Percentiles rank a stretch among this genome's conserved stretches.
These are phyloP conservation scores for Metridium senile DNA, from an alignment of 92 coral and sea anemone species.

Conservation along the genomic window DNA sequence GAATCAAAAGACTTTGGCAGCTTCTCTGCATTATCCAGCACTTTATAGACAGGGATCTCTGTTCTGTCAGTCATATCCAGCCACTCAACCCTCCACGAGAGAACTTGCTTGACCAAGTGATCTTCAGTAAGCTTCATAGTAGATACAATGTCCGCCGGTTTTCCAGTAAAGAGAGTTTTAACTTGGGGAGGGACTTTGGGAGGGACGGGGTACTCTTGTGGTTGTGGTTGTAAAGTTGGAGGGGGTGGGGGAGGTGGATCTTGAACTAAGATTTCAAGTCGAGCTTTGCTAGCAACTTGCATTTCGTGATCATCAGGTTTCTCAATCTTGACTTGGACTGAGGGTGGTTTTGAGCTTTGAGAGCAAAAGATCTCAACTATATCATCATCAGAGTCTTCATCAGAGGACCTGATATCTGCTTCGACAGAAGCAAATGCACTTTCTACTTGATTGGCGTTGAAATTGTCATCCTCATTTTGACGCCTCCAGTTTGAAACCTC, in stretches of 20 bases:
- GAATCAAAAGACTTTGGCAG: conserved; percentile 66
- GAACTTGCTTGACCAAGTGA: conserved; percentile 46
- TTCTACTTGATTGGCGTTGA: conserved; percentile 30
- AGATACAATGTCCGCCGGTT: conserved; percentile 43
- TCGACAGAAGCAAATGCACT: conserved; percentile 44
- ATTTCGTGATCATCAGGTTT: conserved; percentile 8
- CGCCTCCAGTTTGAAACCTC: neutral
- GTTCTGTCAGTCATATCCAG: conserved; percentile 21
- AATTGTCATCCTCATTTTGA: neutral
- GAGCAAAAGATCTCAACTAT: conserved; percentile 9
- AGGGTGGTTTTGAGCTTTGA: neutral
- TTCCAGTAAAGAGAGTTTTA: conserved; percentile 10
- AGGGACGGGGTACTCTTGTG: no score
- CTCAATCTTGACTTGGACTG: neutral
- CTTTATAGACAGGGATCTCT: conserved; percentile 8
- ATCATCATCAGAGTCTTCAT: conserved; percentile 6
- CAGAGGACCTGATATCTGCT: conserved; percentile 27
- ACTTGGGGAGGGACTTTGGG: neutral
- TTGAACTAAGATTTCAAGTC: neutral
- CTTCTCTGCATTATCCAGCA: conserved; percentile 12
- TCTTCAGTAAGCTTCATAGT: conserved; percentile 53
- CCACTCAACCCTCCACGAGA: conserved; percentile 56
- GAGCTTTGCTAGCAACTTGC: neutral
- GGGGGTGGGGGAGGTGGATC: neutral
- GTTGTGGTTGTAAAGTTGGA: neutral